Conservation (phyloP, 1,140 invertebrate species). For the Ceratina japonica region DNA sequence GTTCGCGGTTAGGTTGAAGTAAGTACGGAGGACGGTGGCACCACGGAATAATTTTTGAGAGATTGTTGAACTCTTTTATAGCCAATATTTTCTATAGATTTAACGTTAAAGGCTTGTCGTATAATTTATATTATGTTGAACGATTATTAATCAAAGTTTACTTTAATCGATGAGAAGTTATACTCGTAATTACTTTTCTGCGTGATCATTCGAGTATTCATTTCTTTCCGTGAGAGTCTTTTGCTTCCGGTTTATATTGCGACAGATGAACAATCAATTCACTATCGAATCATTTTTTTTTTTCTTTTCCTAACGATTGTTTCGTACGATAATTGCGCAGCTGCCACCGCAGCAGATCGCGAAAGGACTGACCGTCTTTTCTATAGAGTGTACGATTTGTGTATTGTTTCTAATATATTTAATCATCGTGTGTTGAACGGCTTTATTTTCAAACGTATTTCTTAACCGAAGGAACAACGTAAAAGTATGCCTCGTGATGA, state of each 20-base stretch:
- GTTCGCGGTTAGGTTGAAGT: neutral
- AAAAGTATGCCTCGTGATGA: neutral
- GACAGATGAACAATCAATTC: slow-evolving; percentile 6
- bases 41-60: neutral
- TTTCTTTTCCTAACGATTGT: neutral
- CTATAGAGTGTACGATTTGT: neutral
- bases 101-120: slow-evolving; percentile 31
- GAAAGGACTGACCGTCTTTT: slow-evolving; percentile 10
- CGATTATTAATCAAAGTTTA: slow-evolving; percentile 10
- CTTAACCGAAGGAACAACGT: neutral
- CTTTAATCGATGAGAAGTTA: neutral
- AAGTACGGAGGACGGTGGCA: neutral
- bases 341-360: neutral
- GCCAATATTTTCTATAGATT: slow-evolving; percentile 28
- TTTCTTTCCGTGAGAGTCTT: slow-evolving; percentile 11
- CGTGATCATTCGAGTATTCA: neutral
- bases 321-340: neutral
- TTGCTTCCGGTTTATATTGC: slow-evolving; percentile 12
- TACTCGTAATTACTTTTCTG: neutral
- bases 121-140: slow-evolving; percentile 32
- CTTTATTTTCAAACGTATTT: slow-evolving; percentile 16
- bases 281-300: neutral
- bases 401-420: slow-evolving; percentile 33
- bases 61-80: slow-evolving; percentile 10
- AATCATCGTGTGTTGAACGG: slow-evolving; percentile 4